Percentiles rank a stretch among this genome's conserved stretches.
Conservation (phyloP, 2,888 invertebrate genomes). For the Schrankia costaestrigalis region DNA sequence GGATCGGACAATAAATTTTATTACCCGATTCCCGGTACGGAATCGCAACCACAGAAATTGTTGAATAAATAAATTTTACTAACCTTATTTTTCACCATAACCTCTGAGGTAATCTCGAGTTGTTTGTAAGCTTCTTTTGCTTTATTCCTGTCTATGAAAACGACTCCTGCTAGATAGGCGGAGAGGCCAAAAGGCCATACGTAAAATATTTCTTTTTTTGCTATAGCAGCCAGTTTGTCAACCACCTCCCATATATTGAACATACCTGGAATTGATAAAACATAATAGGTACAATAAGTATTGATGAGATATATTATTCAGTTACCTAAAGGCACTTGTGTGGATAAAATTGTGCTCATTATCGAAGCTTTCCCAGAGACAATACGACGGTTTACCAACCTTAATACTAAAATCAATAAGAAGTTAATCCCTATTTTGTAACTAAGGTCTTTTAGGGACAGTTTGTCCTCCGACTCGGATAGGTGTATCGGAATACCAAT, state of each 20-base stretch:
- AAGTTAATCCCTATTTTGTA: too few species aligned
- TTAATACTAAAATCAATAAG: too few species aligned
- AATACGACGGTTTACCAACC: too few species aligned
- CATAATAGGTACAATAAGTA: constrained; percentile 2
- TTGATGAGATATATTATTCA: background rate
- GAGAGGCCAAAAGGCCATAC: constrained; percentile 82
- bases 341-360: too few species aligned
- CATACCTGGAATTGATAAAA: constrained; percentile 66
- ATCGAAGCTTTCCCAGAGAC: too few species aligned
- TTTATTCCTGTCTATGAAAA: constrained; percentile 82
- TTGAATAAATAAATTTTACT: background rate
- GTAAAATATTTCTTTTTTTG: constrained; percentile 83
- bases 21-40: constrained; percentile 12
- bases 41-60: constrained; percentile 8
- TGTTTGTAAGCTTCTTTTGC: constrained; percentile 75
- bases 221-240: constrained; percentile 80
- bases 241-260: constrained; percentile 81
- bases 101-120: constrained; percentile 66
- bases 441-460: too few species aligned
- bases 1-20: constrained; percentile 20
- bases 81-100: constrained; percentile 69
- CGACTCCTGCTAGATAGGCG: constrained; percentile 82
- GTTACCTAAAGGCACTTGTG: too few species aligned
- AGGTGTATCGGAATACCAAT: too few species aligned
- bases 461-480: too few species aligned